These are phyloP conservation scores for Caenorhabditis remanei DNA, from an alignment of 1,140 invertebrate species.

Conservation along the genomic window DNA sequence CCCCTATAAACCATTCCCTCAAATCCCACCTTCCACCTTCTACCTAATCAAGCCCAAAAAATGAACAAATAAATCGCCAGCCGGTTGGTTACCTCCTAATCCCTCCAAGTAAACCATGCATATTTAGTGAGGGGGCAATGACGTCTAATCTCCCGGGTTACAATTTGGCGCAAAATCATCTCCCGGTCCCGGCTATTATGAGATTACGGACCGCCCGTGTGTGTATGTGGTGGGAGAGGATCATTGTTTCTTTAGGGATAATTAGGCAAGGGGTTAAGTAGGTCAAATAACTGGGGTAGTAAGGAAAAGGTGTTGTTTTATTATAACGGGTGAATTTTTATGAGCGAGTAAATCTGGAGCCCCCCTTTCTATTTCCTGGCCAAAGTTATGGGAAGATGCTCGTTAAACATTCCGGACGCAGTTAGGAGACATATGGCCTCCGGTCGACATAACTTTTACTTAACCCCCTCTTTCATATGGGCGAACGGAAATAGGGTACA, in stretches of 20 bases:
- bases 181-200: conserved; percentile 8
- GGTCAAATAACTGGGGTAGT: too few relatives aligned
- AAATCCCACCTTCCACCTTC: not conserved
- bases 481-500: conserved; percentile 7
- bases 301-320: not conserved
- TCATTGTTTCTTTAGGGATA: conserved; percentile 40
- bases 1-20: not conserved
- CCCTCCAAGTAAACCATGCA: conserved; percentile 20
- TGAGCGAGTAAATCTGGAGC: conserved; percentile 16
- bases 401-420: conserved; percentile 20
- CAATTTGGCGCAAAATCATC: conserved; percentile 44
- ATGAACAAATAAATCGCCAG: not conserved
- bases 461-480: not conserved
- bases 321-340: not conserved
- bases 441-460: conserved; percentile 52
- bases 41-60: not conserved
- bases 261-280: conserved; percentile 14
- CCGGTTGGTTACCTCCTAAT: conserved; percentile 44
- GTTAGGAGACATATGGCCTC: conserved; percentile 27
- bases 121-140: not conserved
- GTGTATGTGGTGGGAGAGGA: too few relatives aligned
- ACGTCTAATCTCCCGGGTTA: conserved; percentile 34
- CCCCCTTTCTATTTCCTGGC: not conserved
- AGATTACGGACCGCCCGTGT: conserved; percentile 32
- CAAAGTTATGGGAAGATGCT: conserved; percentile 53